Evolutionary conservation across 2,797 vertebrate genomes (phyloP).

Genomic region (Lagorchestes hirsutus): DNA sequence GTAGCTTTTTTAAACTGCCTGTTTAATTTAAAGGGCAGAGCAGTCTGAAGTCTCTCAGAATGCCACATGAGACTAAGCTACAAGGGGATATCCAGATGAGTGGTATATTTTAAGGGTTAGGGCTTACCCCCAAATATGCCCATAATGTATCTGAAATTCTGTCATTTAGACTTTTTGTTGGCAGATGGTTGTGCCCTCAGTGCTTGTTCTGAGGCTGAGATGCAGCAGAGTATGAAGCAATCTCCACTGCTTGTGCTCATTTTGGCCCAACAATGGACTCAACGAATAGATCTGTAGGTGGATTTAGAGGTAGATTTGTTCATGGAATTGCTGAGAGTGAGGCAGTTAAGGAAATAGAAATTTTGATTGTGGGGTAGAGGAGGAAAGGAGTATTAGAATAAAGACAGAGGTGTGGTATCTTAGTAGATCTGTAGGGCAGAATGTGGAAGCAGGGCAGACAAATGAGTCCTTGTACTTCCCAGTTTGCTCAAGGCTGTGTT

Average conservation of each 20-base stretch:
- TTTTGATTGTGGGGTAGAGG: not conserved
- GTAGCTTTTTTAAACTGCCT: constrained; percentile 26
- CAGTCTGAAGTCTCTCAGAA: not conserved
- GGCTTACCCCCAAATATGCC: not conserved
- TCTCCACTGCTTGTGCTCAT: not conserved
- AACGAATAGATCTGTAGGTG: not conserved
- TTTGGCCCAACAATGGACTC: not conserved
- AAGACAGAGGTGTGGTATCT: not conserved
- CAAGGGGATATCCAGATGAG: not conserved
- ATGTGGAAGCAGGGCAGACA: not conserved
- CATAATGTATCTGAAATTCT: not conserved
- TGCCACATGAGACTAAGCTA: not conserved
- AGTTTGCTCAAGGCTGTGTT: not conserved
- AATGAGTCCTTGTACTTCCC: not conserved
- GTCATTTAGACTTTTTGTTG: not conserved
- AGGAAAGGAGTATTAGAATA: not conserved
- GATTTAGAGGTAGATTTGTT: not conserved
- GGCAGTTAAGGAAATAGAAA: not conserved
- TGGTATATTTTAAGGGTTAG: not conserved
- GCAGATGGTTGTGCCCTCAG: not conserved
- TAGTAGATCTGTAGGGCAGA: not conserved
- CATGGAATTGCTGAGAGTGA: not conserved
- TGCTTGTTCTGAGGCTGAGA: not conserved
- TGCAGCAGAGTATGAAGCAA: not conserved
- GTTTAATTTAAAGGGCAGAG: not conserved